These are phyloP conservation scores for Pterostichus niger DNA, from an alignment of 2,888 invertebrate genomes.

Conservation along the genomic window DNA sequence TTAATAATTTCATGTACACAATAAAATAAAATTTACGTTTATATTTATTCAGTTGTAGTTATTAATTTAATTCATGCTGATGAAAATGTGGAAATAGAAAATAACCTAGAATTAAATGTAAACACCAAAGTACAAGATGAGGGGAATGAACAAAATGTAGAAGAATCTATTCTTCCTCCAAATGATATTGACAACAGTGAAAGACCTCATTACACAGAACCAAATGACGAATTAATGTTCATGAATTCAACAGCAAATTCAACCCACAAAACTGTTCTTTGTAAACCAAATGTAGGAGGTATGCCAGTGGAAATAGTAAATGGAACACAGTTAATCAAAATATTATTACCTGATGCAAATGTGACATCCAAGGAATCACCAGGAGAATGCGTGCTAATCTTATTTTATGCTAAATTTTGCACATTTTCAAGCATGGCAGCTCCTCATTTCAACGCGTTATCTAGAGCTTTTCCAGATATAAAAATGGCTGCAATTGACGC, in stretches of 20 bases:
- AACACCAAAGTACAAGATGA: conserved; percentile 48
- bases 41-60: conserved; percentile 16
- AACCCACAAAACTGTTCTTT: conserved; percentile 74
- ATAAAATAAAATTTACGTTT: conserved; percentile 21
- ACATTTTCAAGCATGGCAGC: conserved; percentile 94
- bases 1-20: not conserved
- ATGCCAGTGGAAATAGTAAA: conserved; percentile 84
- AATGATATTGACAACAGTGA: conserved; percentile 13
- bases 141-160: not conserved
- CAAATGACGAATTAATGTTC: conserved; percentile 67
- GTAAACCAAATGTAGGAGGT: conserved; percentile 72
- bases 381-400: conserved; percentile 86
- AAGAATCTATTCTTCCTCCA: not conserved
- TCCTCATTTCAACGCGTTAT: conserved; percentile 93
- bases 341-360: conserved; percentile 83
- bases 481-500: conserved; percentile 95
- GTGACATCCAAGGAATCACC: conserved; percentile 82
- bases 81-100: conserved; percentile 47
- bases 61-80: conserved; percentile 28
- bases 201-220: conserved; percentile 68
- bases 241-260: conserved; percentile 67
- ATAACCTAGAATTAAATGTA: conserved; percentile 41
- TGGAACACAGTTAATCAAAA: conserved; percentile 84
- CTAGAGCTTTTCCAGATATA: conserved; percentile 91
- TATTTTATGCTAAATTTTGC: conserved; percentile 95